These are phyloP conservation scores for Paradoxurus hermaphroditus DNA, from an alignment of 2,113 vertebrate species.

Conservation along the genomic window DNA sequence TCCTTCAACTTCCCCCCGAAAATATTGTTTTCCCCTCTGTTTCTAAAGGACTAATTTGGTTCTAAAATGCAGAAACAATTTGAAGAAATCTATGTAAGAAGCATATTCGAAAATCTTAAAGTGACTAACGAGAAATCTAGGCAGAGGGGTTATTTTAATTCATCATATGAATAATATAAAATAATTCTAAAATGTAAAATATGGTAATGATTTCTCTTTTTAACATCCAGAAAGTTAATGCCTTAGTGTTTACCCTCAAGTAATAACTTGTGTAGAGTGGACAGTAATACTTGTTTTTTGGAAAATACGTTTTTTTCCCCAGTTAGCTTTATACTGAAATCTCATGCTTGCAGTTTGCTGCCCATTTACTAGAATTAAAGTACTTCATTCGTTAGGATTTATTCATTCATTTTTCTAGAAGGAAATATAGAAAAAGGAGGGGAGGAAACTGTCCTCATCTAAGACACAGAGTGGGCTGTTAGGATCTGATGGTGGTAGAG, in stretches of 20 bases:
- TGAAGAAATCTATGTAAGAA: neutral
- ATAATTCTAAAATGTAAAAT: constrained; percentile 39
- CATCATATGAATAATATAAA: neutral
- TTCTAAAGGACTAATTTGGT: neutral
- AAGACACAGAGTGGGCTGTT: neutral
- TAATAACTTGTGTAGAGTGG: neutral
- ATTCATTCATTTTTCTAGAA: neutral
- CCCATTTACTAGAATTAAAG: neutral
- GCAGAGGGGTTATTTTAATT: neutral
- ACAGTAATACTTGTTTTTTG: neutral
- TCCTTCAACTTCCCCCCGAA: neutral
- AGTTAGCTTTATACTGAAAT: neutral
- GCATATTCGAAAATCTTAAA: neutral
- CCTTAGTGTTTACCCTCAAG: neutral
- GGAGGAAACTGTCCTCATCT: neutral
- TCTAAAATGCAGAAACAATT: neutral
- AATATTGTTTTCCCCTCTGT: neutral
- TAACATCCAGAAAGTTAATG: neutral
- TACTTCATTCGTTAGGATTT: neutral
- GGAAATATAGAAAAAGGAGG: neutral
- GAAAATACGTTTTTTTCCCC: neutral
- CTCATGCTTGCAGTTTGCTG: neutral
- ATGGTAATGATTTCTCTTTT: neutral
- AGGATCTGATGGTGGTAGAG: neutral
- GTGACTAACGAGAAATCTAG: neutral